Conservation (phyloP, 2,888 invertebrate species). For the Boloria euphrosyne region DNA sequence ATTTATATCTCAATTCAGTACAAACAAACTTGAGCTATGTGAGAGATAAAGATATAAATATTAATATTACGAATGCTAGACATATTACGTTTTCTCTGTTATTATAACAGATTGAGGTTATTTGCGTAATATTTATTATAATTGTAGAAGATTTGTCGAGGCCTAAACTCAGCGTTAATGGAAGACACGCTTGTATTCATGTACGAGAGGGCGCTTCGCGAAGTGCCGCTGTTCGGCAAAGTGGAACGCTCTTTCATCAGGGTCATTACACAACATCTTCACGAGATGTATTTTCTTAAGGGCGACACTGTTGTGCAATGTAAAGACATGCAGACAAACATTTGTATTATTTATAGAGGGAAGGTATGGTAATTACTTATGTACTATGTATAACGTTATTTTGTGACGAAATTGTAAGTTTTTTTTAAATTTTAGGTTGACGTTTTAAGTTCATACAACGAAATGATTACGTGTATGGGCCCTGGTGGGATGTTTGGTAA, state of each 20-base stretch:
- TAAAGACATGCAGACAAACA: conserved; percentile 71
- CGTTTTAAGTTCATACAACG: conserved; percentile 72
- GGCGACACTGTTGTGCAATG: conserved; percentile 75
- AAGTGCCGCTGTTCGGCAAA: conserved; percentile 79
- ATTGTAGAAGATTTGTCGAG: conserved; percentile 68
- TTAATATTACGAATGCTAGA: background rate
- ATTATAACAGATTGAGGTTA: background rate
- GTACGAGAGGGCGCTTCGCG: conserved; percentile 76
- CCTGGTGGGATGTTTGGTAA: conserved; percentile 80
- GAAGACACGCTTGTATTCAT: conserved; percentile 79
- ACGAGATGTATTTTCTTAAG: conserved; percentile 76
- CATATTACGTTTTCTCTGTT: background rate
- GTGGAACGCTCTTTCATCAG: conserved; percentile 80
- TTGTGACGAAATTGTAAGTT: background rate
- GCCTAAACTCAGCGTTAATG: conserved; percentile 77
- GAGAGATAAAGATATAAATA: conserved; percentile 3
- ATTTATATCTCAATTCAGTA: conserved; percentile 3
- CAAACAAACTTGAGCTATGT: conserved; percentile 7
- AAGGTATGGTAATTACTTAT: conserved; percentile 56
- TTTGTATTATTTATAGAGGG: conserved; percentile 78
- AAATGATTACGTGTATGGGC: conserved; percentile 79
- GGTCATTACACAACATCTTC: conserved; percentile 76
- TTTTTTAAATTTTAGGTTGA: conserved; percentile 60
- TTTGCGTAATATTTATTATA: conserved; percentile 8
- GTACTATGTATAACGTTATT: background rate